Percentiles rank a stretch among this genome's conserved stretches.
These are phyloP conservation scores for Eremophila alpestris DNA, from an alignment of 2,797 vertebrate genomes.

Conservation along the genomic window DNA sequence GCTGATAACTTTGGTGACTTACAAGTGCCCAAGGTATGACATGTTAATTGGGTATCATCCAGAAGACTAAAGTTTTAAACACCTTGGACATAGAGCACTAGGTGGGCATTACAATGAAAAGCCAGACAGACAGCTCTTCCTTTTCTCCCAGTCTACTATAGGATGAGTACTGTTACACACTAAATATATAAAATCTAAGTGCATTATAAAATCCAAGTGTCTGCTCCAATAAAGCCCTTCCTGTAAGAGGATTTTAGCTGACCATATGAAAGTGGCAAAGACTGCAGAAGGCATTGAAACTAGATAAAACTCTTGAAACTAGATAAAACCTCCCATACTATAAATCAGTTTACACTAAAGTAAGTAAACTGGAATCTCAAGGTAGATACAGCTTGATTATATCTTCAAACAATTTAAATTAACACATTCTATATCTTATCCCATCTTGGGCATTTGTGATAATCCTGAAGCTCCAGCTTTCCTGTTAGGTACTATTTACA, in stretches of 20 bases:
- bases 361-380: background rate
- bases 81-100: background rate
- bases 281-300: background rate
- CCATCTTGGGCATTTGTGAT: background rate
- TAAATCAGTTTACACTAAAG: background rate
- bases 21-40: background rate
- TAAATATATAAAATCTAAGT: background rate
- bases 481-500: background rate
- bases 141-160: background rate
- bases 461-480: background rate
- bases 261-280: background rate
- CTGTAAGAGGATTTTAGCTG: background rate
- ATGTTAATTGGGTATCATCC: background rate
- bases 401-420: background rate
- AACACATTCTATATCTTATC: background rate
- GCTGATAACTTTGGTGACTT: background rate
- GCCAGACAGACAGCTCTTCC: background rate
- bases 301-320: background rate
- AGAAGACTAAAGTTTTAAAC: background rate
- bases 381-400: background rate
- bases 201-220: background rate
- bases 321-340: background rate
- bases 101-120: background rate
- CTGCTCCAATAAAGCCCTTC: background rate
- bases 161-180: background rate